Percentiles rank a stretch among this genome's conserved stretches.
phyloP scores from a whole-genome alignment of 2,888 invertebrate species.

The Callyntrura sp. region DNA sequence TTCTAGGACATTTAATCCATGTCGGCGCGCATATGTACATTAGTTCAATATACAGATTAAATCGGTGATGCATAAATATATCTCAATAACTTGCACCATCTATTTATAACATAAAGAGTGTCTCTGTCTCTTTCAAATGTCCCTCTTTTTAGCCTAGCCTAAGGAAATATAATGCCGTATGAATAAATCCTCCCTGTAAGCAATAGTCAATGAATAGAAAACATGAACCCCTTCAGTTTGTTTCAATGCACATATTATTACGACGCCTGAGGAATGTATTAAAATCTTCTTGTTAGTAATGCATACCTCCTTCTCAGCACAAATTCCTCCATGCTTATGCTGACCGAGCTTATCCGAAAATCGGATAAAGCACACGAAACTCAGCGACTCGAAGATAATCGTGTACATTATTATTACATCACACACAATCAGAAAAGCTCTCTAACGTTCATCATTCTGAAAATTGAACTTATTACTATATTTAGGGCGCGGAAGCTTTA shows the following conservation, averaged over 20 bases:
- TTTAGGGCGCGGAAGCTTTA: too few relatives aligned
- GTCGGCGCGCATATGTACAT: too few relatives aligned
- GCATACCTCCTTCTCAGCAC: conserved; percentile 10
- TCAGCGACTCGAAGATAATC: conserved; percentile 54
- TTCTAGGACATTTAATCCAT: too few relatives aligned
- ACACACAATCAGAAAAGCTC: conserved; percentile 46
- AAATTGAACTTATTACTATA: conserved; percentile 9
- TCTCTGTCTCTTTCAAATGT: neutral
- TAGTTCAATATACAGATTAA: too few relatives aligned
- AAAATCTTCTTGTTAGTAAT: neutral
- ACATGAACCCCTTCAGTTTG: neutral
- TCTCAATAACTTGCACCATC: too few relatives aligned
- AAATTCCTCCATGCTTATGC: conserved; percentile 27
- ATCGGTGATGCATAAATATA: too few relatives aligned
- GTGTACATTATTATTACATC: conserved; percentile 10
- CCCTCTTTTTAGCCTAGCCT: neutral
- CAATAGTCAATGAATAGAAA: neutral
- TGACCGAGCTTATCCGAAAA: conserved; percentile 69
- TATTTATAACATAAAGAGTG: neutral
- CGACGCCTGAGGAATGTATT: neutral
- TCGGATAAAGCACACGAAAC: conserved; percentile 68
- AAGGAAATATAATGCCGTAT: neutral
- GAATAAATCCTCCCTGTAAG: neutral
- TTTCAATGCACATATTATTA: neutral
- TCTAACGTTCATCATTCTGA: neutral